A percentile compares a stretch with the other conserved stretches of the same genome.
These are phyloP conservation scores for Emydocephalus ijimae DNA, from an alignment of 2,113 vertebrate species.

Conservation along the genomic window DNA sequence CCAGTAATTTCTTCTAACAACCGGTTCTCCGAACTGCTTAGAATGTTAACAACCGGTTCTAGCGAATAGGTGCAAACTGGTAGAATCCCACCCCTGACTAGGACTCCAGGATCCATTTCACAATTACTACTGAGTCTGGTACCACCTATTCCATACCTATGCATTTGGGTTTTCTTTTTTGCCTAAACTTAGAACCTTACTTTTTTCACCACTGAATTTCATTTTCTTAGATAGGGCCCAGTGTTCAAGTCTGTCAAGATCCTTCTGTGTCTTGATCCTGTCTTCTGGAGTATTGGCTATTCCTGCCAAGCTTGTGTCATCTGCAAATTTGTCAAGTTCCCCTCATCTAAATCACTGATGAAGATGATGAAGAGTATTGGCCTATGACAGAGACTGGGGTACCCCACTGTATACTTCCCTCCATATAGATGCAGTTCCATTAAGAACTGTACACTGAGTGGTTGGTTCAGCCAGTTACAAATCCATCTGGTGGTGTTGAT, in stretches of 20 bases:
- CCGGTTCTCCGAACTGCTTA: too few relatives aligned
- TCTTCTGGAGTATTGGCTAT: not conserved
- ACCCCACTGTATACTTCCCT: not conserved
- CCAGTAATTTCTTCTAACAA: too few relatives aligned
- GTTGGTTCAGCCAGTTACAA: too few relatives aligned
- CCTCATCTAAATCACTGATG: too few relatives aligned
- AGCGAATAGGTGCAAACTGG: too few relatives aligned
- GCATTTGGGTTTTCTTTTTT: not conserved
- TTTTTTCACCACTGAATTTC: not conserved
- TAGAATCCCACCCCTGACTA: too few relatives aligned
- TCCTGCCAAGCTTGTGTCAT: not conserved
- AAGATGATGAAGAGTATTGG: too few relatives aligned
- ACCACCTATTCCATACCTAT: not conserved
- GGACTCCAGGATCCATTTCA: not conserved
- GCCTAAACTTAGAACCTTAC: too few relatives aligned
- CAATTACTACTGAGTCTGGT: not conserved
- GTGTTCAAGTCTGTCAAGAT: not conserved
- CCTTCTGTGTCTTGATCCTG: not conserved
- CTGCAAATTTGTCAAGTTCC: too few relatives aligned
- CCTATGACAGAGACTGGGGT: too few relatives aligned
- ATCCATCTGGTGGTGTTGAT: not conserved
- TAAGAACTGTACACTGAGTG: too few relatives aligned
- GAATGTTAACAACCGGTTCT: too few relatives aligned
- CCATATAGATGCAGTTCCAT: not conserved
- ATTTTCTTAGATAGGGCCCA: not conserved